Evolutionary conservation across 2,797 vertebrate genomes (phyloP).

Genomic region (Galaxias olidus): DNA sequence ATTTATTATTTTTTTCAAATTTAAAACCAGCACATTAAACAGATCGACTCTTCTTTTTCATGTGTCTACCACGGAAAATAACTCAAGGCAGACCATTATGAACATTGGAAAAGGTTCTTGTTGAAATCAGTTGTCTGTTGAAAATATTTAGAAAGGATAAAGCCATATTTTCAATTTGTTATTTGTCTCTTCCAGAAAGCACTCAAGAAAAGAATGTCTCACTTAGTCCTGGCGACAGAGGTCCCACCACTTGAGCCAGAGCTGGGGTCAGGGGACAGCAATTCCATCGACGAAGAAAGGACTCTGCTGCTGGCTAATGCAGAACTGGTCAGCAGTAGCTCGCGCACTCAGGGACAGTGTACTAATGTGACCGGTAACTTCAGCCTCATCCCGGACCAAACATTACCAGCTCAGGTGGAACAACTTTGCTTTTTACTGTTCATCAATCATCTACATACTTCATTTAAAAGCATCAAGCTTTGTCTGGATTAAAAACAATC

Average conservation of each 20-base stretch:
- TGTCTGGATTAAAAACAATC: not conserved
- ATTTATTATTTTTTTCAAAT: no score
- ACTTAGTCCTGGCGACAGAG: constrained; percentile 67
- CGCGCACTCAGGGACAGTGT: constrained; percentile 41
- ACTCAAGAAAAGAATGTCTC: constrained; percentile 72
- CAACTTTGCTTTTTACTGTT: not conserved
- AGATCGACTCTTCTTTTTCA: no score
- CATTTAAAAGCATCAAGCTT: no score
- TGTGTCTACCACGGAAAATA: no score
- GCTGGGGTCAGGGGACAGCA: constrained; percentile 25
- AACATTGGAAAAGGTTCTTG: no score
- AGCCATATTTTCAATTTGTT: not conserved
- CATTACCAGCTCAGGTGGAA: constrained; percentile 64
- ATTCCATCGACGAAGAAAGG: constrained; percentile 62
- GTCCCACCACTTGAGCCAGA: constrained; percentile 34
- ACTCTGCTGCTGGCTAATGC: constrained; percentile 61
- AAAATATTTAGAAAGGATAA: not conserved
- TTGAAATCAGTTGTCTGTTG: no score
- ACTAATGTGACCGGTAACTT: constrained; percentile 59
- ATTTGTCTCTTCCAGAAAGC: constrained; percentile 58
- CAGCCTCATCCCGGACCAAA: constrained; percentile 68
- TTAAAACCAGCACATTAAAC: no score
- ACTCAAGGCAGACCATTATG: no score
- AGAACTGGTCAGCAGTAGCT: constrained; percentile 15
- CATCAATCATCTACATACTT: no score